A percentile compares a stretch with the other conserved stretches of the same genome.
phyloP scores from a whole-genome alignment of 1,140 invertebrate genomes.

The Anastrepha ludens region DNA sequence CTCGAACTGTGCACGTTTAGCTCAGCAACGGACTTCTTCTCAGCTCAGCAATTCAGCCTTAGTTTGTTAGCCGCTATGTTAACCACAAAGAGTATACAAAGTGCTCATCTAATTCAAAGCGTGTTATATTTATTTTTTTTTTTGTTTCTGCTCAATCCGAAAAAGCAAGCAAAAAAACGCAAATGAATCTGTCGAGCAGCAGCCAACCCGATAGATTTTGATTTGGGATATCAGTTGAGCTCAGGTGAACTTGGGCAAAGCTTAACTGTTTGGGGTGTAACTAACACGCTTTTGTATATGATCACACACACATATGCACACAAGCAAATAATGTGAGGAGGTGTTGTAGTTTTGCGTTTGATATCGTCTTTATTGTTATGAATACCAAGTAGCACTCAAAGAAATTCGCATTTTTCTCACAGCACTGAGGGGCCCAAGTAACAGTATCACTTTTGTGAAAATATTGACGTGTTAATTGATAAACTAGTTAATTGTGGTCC shows the following conservation, averaged over 20 bases:
- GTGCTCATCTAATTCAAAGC: not conserved
- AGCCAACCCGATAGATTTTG: not conserved
- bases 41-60: slow-evolving; percentile 1
- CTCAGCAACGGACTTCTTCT: not conserved
- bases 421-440: not conserved
- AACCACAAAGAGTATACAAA: not conserved
- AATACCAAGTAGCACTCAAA: not conserved
- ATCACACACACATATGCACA: not conserved
- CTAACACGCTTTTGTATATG: too few relatives aligned
- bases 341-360: not conserved
- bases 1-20: not conserved
- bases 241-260: not conserved
- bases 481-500: too few relatives aligned
- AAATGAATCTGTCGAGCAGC: not conserved
- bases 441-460: not conserved
- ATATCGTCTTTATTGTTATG: not conserved
- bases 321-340: not conserved
- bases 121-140: not conserved
- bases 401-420: not conserved
- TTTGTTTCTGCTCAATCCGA: not conserved
- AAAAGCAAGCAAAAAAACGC: not conserved
- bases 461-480: too few relatives aligned
- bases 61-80: not conserved
- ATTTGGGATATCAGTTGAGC: not conserved
- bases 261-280: not conserved